Percentiles rank a stretch among this genome's conserved stretches.
Conservation (phyloP, 2,113 vertebrate species). For the Rhinolophus ferrumequinum region DNA sequence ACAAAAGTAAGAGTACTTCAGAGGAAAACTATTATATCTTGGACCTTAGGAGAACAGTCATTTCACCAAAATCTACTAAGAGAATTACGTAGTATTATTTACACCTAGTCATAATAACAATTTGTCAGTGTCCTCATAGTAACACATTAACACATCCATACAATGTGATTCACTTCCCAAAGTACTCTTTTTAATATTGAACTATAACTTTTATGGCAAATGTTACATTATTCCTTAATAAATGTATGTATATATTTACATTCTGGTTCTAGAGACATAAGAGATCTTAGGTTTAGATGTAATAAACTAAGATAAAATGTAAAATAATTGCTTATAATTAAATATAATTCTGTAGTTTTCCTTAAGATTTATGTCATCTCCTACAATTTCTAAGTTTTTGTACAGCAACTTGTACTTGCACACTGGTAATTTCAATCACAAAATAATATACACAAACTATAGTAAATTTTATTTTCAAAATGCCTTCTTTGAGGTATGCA, state of each 20-base stretch:
- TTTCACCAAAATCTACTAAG: conserved; percentile 15
- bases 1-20: background rate
- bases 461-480: conserved; percentile 37
- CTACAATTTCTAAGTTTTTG: background rate
- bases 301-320: background rate
- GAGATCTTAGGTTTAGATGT: background rate
- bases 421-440: background rate
- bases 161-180: conserved; percentile 15
- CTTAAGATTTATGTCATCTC: background rate
- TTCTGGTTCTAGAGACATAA: background rate
- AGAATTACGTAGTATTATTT: conserved; percentile 13
- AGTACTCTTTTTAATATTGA: background rate
- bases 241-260: background rate
- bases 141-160: conserved; percentile 55
- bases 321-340: conserved; percentile 3
- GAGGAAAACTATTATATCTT: background rate
- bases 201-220: background rate
- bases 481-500: background rate
- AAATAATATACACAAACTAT: background rate
- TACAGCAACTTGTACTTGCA: background rate
- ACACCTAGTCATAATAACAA: conserved; percentile 39
- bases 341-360: background rate
- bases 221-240: background rate
- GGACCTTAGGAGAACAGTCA: background rate
- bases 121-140: conserved; percentile 14